Percentiles rank a stretch among this genome's conserved stretches.
Evolutionary conservation across 2,888 invertebrate species (phyloP).

Genomic region (Caenorhabditis sp.): DNA sequence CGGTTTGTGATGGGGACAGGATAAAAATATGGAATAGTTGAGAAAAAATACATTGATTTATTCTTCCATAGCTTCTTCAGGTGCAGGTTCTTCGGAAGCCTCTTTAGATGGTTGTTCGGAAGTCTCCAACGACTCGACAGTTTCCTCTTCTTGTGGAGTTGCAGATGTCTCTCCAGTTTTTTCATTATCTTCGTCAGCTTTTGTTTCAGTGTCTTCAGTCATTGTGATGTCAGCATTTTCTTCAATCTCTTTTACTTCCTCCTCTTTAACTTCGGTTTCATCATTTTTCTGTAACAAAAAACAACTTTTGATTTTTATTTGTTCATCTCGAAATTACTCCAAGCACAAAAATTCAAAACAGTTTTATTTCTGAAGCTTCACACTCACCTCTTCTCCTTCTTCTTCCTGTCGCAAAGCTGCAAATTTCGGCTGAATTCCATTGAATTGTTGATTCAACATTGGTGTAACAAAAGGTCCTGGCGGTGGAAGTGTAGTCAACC

Average conservation of each 20-base stretch:
- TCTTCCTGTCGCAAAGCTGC: conserved; percentile 41
- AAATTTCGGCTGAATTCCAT: conserved; percentile 68
- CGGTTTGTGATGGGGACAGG: neutral
- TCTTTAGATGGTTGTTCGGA: neutral
- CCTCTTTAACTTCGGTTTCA: neutral
- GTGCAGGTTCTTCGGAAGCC: neutral
- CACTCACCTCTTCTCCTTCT: neutral
- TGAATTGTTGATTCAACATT: conserved; percentile 52
- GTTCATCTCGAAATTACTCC: too few relatives aligned
- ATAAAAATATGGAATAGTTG: neutral
- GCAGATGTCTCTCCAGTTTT: neutral
- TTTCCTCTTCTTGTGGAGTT: neutral
- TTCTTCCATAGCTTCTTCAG: neutral
- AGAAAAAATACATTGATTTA: neutral
- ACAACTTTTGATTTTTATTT: neutral
- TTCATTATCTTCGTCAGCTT: neutral
- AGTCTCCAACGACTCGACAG: too few relatives aligned
- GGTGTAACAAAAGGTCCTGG: conserved; percentile 71
- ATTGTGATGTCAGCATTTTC: neutral
- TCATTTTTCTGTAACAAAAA: neutral
- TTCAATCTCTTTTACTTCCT: neutral
- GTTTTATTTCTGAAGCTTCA: neutral
- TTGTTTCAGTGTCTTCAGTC: neutral
- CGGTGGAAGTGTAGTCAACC: conserved; percentile 67
- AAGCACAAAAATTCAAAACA: too few relatives aligned